A percentile compares a stretch with the other conserved stretches of the same genome.
Evolutionary conservation across 37 sponge, comb jelly and placozoan species (phyloP).

Genomic region (Lycopodina hypogea): DNA sequence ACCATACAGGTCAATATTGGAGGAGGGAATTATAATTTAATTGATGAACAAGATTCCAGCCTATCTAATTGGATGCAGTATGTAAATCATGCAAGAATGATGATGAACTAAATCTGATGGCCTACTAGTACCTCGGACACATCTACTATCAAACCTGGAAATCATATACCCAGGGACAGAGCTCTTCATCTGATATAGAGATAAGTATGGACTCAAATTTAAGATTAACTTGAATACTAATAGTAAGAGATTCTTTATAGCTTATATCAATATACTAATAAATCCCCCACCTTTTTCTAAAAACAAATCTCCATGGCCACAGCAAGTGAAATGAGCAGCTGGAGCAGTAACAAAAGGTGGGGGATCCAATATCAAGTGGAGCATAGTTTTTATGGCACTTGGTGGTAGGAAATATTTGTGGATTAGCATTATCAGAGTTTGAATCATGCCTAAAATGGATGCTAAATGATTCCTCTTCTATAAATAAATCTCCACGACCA

Average conservation of each 20-base stretch:
- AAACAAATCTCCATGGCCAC: constrained; percentile 3
- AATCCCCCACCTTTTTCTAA: too few species aligned
- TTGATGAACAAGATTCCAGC: constrained; percentile 55
- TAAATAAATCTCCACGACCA: too few species aligned
- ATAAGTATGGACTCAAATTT: constrained; percentile 63
- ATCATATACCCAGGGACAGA: constrained; percentile 70
- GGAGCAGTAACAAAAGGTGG: too few species aligned
- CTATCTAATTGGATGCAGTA: constrained; percentile 81
- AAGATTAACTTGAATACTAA: constrained; percentile 28
- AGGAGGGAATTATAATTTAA: constrained; percentile 33
- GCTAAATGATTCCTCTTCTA: too few species aligned
- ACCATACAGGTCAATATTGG: constrained; percentile 46
- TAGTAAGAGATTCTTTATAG: too few species aligned
- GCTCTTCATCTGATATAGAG: constrained; percentile 74
- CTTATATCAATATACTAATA: too few species aligned
- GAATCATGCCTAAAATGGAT: too few species aligned
- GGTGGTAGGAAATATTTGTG: constrained; percentile 29
- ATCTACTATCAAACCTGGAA: constrained; percentile 76
- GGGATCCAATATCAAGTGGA: too few species aligned
- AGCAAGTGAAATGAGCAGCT: too few species aligned
- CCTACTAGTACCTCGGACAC: constrained; percentile 75
- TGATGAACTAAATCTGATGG: constrained; percentile 89
- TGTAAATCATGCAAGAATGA: constrained; percentile 87
- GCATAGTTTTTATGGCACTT: too few species aligned
- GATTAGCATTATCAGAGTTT: too few species aligned